Evolutionary conservation across 2,888 invertebrate species (phyloP).

Genomic region (Nemapogon koenigi): DNA sequence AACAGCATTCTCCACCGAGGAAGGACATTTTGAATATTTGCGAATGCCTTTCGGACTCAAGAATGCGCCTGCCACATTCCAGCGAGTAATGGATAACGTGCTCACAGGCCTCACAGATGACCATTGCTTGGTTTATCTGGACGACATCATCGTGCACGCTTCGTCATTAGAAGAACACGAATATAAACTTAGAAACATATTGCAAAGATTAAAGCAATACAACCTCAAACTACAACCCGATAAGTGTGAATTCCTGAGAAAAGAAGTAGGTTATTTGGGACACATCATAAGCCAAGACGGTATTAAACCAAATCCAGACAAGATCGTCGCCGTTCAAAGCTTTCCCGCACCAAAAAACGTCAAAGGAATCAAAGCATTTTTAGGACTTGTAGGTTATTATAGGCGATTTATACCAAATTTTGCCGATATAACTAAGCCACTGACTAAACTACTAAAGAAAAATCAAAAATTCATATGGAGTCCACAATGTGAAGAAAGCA

Average conservation of each 20-base stretch:
- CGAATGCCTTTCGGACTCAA: constrained; percentile 24
- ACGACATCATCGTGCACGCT: constrained; percentile 23
- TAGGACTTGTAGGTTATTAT: constrained; percentile 26
- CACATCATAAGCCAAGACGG: constrained; percentile 28
- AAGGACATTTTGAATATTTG: constrained; percentile 22
- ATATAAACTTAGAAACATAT: constrained; percentile 21
- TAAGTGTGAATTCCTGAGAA: constrained; percentile 26
- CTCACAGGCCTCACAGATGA: constrained; percentile 20
- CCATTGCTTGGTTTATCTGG: constrained; percentile 22
- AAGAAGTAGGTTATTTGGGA: constrained; percentile 30
- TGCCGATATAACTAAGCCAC: constrained; percentile 22
- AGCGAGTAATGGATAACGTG: constrained; percentile 21
- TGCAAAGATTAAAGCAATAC: constrained; percentile 19
- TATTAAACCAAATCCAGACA: constrained; percentile 28
- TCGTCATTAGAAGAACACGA: constrained; percentile 23
- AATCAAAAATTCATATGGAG: constrained; percentile 18
- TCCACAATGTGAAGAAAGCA: constrained; percentile 18
- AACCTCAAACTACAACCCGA: constrained; percentile 25
- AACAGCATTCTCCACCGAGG: constrained; percentile 22
- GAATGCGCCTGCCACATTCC: constrained; percentile 24
- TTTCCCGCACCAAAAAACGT: constrained; percentile 23
- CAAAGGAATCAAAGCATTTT: constrained; percentile 25
- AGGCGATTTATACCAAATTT: constrained; percentile 22
- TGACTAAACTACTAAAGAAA: too few species aligned
- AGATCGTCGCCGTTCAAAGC: constrained; percentile 20